phyloP scores from a whole-genome alignment of 64 coral and sea anemone species.

The Montipora sp. region DNA sequence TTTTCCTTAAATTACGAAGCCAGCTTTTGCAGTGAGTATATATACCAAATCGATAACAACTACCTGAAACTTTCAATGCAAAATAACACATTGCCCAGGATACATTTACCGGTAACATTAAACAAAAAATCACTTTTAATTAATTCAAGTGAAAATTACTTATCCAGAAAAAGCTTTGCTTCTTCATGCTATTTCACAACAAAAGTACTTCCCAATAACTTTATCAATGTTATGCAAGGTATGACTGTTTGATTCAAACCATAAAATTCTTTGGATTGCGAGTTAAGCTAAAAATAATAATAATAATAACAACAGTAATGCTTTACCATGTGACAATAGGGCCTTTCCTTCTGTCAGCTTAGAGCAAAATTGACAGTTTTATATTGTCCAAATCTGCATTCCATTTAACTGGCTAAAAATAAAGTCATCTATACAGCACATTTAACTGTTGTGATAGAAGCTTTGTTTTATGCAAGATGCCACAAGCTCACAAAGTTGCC shows the following conservation, averaged over 20 bases:
- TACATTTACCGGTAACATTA: neutral
- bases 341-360: neutral
- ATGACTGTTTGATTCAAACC: neutral
- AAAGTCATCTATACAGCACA: neutral
- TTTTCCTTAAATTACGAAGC: no score
- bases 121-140: neutral
- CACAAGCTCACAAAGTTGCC: constrained; percentile 19
- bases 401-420: neutral
- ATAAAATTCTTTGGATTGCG: neutral
- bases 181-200: neutral
- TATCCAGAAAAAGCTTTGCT: neutral
- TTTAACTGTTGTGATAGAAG: neutral
- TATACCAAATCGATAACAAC: no score
- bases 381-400: neutral
- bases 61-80: no score
- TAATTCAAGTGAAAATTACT: neutral
- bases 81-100: no score
- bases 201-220: neutral
- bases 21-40: no score
- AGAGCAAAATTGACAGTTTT: neutral
- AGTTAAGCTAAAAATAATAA: neutral
- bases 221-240: neutral
- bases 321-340: neutral
- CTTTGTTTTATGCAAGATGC: constrained; percentile 33
- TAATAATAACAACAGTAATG: neutral